phyloP scores from a whole-genome alignment of 30 jellyfish, hydroid and myxozoan species.

The Turritopsis dohrnii region DNA sequence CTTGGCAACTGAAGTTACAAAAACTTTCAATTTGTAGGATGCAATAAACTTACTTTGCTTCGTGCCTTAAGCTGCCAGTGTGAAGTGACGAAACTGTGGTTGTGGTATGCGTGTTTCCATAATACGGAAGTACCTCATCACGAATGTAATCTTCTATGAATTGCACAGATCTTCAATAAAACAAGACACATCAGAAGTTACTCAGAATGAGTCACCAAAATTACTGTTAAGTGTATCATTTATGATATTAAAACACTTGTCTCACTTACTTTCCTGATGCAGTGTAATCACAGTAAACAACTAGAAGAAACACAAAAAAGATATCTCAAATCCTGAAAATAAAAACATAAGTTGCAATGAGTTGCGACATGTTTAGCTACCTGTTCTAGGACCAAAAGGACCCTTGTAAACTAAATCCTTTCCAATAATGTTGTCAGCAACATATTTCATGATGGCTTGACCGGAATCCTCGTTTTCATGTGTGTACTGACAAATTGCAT shows the following conservation, averaged over 20 bases:
- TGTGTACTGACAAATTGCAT: not conserved
- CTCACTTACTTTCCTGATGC: slow-evolving; percentile 76
- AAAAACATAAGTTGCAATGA: not conserved
- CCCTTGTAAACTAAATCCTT: slow-evolving; percentile 50
- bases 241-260: too few relatives aligned
- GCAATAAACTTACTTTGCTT: slow-evolving; percentile 46
- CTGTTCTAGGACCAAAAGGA: slow-evolving; percentile 46
- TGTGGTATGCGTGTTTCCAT: slow-evolving; percentile 88
- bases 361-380: not conserved
- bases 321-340: not conserved
- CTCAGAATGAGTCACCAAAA: too few relatives aligned
- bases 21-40: too few relatives aligned
- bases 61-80: slow-evolving; percentile 63
- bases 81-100: slow-evolving; percentile 78
- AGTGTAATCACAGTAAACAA: slow-evolving; percentile 73
- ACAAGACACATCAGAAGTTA: not conserved
- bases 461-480: not conserved
- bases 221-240: too few relatives aligned
- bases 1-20: not conserved
- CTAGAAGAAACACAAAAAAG: slow-evolving; percentile 31
- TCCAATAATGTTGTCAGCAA: slow-evolving; percentile 45
- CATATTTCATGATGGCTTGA: slow-evolving; percentile 4
- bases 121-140: slow-evolving; percentile 80
- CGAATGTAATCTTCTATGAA: slow-evolving; percentile 72
- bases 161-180: slow-evolving; percentile 37